Evolutionary conservation across 2,888 invertebrate species (phyloP), one percentile per base, ranked within the genome.

Genomic region (Cremastinae sp.): DNA sequence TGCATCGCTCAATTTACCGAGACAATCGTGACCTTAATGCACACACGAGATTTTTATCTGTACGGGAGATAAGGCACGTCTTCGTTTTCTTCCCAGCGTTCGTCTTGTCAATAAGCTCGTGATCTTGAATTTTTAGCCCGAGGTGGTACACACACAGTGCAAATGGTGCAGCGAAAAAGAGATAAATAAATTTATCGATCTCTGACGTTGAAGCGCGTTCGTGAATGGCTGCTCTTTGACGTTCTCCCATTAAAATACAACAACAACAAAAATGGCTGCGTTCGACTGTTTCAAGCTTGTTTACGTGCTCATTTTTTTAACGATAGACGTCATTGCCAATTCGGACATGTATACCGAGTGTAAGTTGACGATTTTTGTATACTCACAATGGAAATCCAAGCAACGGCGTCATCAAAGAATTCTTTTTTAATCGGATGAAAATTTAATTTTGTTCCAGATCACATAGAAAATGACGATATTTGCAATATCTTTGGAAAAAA

Each of bases 401-500:
- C 2, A 28, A 28, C 5, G 2, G 5, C 28, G 5, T 28, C 5
- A 3, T 2, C 28, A 3, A 5, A 5, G 2, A 28, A 28, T 28
- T 28, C 2, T 28, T 3, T 28, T 28, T 28, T 28, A 28, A n/a
- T n/a, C n/a, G n/a, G n/a, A n/a, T n/a, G n/a, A 12, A 14, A n/a
- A 12, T 45, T 45, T 41, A 0, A 9, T 16, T 2, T 9, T 38
- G 3, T 1, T 0, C 4, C 47, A 88, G 88, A 82, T 78, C 61
- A 66, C 14, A 61, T 87, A 74, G 82, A 82, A 2, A 70, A 74
- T 5, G 78, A 80, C 0, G 64, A 43, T 16, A 78, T 88, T 61
- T 88, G 88, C 34, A 73, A 84, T 64, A 73, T 78, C 0, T 36
- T 80, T 0, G 72, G 56, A 2, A 64, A 58, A 10, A 83, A 82